Evolutionary conservation across 2,797 vertebrate genomes (phyloP).

Genomic region (Cottoperca gobio): DNA sequence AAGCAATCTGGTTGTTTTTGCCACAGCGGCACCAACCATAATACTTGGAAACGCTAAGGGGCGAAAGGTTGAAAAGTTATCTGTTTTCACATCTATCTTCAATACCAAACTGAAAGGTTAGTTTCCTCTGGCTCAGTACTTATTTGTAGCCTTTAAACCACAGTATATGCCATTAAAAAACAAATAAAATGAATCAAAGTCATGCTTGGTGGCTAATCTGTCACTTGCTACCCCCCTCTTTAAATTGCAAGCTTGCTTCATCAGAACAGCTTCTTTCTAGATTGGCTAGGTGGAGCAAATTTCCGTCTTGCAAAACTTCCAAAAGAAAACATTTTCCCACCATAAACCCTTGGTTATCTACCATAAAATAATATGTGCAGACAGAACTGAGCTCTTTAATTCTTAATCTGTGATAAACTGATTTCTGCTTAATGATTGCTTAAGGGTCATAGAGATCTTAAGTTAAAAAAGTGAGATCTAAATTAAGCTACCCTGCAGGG

Average conservation of each 20-base stretch:
- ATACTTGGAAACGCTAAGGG: no score
- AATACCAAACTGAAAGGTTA: not conserved
- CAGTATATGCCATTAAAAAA: not conserved
- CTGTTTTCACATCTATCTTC: no score
- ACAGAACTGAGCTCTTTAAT: not conserved
- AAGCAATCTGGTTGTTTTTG: no score
- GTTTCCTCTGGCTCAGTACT: not conserved
- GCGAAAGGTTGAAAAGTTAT: not conserved
- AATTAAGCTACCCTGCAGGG: not conserved
- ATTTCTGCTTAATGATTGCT: not conserved
- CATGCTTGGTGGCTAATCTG: not conserved
- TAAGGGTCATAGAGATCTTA: constrained; percentile 5
- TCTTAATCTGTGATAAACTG: constrained; percentile 1
- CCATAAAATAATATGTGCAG: not conserved
- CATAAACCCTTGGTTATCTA: not conserved
- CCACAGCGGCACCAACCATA: no score
- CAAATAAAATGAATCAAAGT: not conserved
- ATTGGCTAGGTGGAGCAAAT: not conserved
- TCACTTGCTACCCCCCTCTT: not conserved
- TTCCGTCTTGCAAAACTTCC: not conserved
- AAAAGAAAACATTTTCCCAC: not conserved
- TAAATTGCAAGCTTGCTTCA: not conserved
- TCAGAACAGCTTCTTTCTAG: not conserved
- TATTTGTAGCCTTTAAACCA: not conserved
- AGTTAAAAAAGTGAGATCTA: constrained; percentile 6